Evolutionary conservation across 2,113 vertebrate genomes (phyloP).

Genomic region (Campylomormyrus tamandua): DNA sequence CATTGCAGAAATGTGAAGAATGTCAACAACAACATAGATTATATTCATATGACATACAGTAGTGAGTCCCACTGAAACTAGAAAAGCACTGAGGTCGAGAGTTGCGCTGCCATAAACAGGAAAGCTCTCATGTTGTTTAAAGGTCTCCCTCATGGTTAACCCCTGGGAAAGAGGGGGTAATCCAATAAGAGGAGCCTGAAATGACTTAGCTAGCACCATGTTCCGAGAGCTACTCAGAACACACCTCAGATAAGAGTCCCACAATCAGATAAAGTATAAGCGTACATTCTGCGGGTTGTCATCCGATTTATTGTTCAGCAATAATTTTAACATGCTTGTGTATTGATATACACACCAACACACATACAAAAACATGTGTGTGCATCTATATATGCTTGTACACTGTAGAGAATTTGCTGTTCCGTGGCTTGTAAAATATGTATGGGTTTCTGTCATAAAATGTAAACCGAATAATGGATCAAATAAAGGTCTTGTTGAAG

Average conservation of each 20-base stretch:
- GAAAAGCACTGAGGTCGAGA: neutral
- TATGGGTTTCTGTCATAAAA: constrained; percentile 43
- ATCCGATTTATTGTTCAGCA: neutral
- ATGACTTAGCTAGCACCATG: constrained; percentile 29
- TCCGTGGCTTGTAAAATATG: constrained; percentile 37
- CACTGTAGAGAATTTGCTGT: constrained; percentile 38
- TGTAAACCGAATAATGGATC: constrained; percentile 52
- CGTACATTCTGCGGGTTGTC: neutral
- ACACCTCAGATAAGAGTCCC: constrained; percentile 9
- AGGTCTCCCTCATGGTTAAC: constrained; percentile 37
- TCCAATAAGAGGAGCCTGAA: constrained; percentile 44
- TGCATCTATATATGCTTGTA: neutral
- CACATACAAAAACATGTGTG: neutral
- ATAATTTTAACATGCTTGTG: neutral
- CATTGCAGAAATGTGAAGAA: neutral
- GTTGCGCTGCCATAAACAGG: neutral
- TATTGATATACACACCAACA: neutral
- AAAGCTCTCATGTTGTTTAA: constrained; percentile 26
- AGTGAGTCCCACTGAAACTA: neutral
- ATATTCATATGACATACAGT: neutral
- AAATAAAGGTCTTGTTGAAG: constrained; percentile 17
- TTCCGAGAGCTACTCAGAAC: constrained; percentile 22
- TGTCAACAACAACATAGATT: neutral
- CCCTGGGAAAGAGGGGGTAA: constrained; percentile 41
- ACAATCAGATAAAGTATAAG: neutral